phyloP scores from a whole-genome alignment of 1,140 invertebrate species.

The Octopus bimaculoides region DNA sequence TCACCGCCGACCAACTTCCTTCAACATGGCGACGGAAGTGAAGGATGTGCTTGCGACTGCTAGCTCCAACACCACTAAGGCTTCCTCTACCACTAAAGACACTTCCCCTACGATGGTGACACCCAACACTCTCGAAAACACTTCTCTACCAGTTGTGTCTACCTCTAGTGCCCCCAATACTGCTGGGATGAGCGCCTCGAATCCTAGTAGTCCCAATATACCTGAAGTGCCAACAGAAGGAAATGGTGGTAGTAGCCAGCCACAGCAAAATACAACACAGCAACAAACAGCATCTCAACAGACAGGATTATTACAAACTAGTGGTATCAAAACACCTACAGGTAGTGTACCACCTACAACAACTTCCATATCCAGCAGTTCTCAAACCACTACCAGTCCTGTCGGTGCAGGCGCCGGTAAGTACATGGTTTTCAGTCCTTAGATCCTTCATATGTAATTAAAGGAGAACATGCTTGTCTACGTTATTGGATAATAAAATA shows the following conservation, averaged over 20 bases:
- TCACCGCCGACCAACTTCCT: neutral
- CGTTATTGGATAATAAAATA: too few relatives aligned
- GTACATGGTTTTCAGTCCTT: neutral
- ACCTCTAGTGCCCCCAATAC: neutral
- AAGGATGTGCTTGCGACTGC: constrained; percentile 1
- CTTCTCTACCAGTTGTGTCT: neutral
- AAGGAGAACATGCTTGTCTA: too few relatives aligned
- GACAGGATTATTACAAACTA: neutral
- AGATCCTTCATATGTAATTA: too few relatives aligned
- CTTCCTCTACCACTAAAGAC: neutral
- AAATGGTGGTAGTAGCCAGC: neutral
- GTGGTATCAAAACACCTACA: neutral
- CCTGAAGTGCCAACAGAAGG: neutral
- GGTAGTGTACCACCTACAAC: neutral
- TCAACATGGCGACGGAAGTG: constrained; percentile 10
- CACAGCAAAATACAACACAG: neutral
- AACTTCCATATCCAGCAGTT: neutral
- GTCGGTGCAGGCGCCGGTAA: constrained; percentile 10
- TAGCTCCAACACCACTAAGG: neutral
- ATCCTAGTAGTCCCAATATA: neutral
- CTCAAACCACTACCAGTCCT: neutral
- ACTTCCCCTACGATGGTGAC: too few relatives aligned
- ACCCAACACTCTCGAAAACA: too few relatives aligned
- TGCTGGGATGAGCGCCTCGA: neutral
- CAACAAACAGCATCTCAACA: neutral